Conservation (phyloP, 2,888 invertebrate species). For the Heteromyza rotundicornis region DNA sequence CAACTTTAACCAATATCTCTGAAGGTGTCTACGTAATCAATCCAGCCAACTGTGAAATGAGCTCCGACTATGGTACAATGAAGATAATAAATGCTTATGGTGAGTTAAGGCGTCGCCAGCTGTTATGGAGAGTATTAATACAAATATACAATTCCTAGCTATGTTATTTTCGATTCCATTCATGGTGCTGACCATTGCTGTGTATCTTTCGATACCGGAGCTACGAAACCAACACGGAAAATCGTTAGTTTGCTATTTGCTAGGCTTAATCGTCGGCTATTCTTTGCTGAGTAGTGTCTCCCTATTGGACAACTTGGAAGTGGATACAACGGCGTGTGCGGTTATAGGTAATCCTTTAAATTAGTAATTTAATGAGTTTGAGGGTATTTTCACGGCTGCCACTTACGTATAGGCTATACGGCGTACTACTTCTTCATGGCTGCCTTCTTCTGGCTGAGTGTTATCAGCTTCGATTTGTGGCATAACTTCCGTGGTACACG, state of each 20-base stretch:
- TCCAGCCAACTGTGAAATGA: constrained; percentile 52
- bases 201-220: constrained; percentile 76
- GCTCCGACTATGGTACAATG: constrained; percentile 39
- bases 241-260: constrained; percentile 77
- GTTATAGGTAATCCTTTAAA: constrained; percentile 38
- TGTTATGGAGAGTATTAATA: not conserved
- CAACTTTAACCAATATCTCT: constrained; percentile 40
- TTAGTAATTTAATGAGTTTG: no score
- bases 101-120: constrained; percentile 38
- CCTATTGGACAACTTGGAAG: constrained; percentile 32
- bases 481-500: constrained; percentile 64
- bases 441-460: constrained; percentile 86
- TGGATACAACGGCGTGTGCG: constrained; percentile 40
- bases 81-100: constrained; percentile 53
- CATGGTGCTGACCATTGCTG: constrained; percentile 73
- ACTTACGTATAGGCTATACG: constrained; percentile 66
- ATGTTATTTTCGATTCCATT: constrained; percentile 77
- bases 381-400: not conserved
- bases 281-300: constrained; percentile 63
- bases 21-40: constrained; percentile 43
- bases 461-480: constrained; percentile 88
- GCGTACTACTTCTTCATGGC: constrained; percentile 79
- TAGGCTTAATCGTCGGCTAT: constrained; percentile 71
- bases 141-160: constrained; percentile 68
- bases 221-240: constrained; percentile 78